Evolutionary conservation across 2,113 vertebrate genomes (phyloP), one percentile per base, ranked within the genome.

Genomic region (Apus apus): DNA sequence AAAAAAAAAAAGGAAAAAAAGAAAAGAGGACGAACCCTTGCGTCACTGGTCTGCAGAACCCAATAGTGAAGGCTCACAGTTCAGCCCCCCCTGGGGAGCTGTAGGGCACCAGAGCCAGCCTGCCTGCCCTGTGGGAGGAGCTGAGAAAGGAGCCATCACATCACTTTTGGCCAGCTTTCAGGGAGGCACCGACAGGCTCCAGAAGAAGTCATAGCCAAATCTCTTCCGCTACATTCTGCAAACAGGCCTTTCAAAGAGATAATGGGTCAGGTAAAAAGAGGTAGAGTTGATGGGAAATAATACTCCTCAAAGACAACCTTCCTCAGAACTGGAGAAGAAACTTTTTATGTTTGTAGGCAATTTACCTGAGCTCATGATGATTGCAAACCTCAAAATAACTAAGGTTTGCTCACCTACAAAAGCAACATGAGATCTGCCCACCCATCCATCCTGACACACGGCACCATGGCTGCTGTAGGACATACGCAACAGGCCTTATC

Each of bases 281-380:
- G 38, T 36, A 20, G 66, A 85, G 15, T 18, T 68, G n/a, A 40
- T 68, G 45, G 57, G 65, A 75, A 80, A 60, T 54, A 53, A 40
- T 57, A 32, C 14, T 87, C 6, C 70, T 89, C 38, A 92, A 85
- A 54, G 73, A 48, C 53, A 74, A 68, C 14, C 50, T 87, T 88
- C 62, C 77, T 93, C 76, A 89, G 70, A 95, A 89, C 40, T 62
- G 90, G 13, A 95, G 86, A 93, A 96, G 85, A 90, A 94, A 72
- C 19, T 65, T 53, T 90, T 57, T 14, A 30, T 21, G 27, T 57
- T 87, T 89, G 50, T 65, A 95, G 70, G 81, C 32, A 60, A 46
- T 72, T 85, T 57, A 65, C 79, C 70, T 90, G 61, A 85, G 57
- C 83, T 96, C 3, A 0, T 17, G 68, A 93, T 62, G 73, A 79